A percentile compares a stretch with the other conserved stretches of the same genome.
phyloP scores from a whole-genome alignment of 2,797 vertebrate species.

The Taenioides sp. region DNA sequence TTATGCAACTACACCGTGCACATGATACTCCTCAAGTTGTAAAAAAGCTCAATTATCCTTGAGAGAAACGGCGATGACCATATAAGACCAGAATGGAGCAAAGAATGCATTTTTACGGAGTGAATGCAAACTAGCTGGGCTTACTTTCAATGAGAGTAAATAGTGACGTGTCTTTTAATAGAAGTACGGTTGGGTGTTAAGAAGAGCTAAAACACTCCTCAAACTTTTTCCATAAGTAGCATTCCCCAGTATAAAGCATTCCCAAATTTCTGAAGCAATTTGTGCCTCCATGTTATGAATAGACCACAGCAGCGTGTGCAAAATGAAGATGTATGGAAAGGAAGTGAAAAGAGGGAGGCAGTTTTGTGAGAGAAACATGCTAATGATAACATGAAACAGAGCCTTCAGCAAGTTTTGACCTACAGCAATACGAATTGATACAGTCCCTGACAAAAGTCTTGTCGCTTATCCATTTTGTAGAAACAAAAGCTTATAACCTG shows the following conservation, averaged over 20 bases:
- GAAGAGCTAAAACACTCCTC: constrained; percentile 42
- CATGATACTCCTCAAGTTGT: constrained; percentile 11
- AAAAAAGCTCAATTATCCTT: constrained; percentile 25
- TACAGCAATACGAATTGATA: too few relatives aligned
- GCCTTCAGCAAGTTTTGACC: not conserved
- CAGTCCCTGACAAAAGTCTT: too few relatives aligned
- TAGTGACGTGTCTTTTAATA: constrained; percentile 23
- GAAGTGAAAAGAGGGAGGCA: constrained; percentile 29
- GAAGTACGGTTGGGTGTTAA: constrained; percentile 22
- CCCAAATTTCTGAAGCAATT: constrained; percentile 53
- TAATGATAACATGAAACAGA: constrained; percentile 67
- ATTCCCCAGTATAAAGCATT: constrained; percentile 52
- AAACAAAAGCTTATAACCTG: too few relatives aligned
- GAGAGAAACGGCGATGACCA: constrained; percentile 36
- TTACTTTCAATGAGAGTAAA: constrained; percentile 48
- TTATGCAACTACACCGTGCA: not conserved
- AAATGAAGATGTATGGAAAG: constrained; percentile 46
- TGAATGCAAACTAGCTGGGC: constrained; percentile 36
- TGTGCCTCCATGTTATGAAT: constrained; percentile 38
- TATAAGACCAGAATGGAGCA: constrained; percentile 39
- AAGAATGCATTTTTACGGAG: constrained; percentile 42
- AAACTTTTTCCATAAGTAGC: constrained; percentile 48
- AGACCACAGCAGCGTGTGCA: constrained; percentile 34
- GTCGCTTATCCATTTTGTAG: too few relatives aligned
- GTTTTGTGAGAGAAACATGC: constrained; percentile 63